Percentiles rank a stretch among this genome's conserved stretches.
phyloP scores from a whole-genome alignment of 2,113 vertebrate genomes.

The Gallinago undulata region DNA sequence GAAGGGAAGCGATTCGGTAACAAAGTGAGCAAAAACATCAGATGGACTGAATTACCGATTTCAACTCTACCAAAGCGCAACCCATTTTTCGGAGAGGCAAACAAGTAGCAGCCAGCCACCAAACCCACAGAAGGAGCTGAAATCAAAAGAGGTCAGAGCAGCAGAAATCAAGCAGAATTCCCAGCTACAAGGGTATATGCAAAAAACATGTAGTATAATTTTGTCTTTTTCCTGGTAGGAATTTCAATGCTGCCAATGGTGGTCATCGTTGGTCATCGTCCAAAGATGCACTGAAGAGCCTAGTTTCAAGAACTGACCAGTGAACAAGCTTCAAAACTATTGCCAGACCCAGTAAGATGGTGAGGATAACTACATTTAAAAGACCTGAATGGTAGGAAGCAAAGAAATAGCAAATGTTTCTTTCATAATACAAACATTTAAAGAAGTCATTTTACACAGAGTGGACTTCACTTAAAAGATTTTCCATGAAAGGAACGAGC shows the following conservation, averaged over 20 bases:
- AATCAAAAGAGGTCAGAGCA: slow-evolving; percentile 44
- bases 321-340: slow-evolving; percentile 35
- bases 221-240: background rate
- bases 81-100: background rate
- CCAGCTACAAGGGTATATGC: background rate
- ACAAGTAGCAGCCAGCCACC: background rate
- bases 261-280: background rate
- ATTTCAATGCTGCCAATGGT: slow-evolving; percentile 28
- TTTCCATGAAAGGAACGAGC: slow-evolving; percentile 68
- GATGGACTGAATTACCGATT: background rate
- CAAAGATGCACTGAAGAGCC: slow-evolving; percentile 12
- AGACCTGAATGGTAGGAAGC: slow-evolving; percentile 66
- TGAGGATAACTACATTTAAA: slow-evolving; percentile 71
- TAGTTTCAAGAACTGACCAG: slow-evolving; percentile 59
- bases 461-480: slow-evolving; percentile 69
- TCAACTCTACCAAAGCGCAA: background rate
- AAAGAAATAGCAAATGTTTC: slow-evolving; percentile 58
- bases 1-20: background rate
- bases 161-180: slow-evolving; percentile 24
- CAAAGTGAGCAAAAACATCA: background rate
- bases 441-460: slow-evolving; percentile 56
- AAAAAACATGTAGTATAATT: background rate
- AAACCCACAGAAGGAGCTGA: slow-evolving; percentile 28
- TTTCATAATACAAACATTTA: slow-evolving; percentile 53
- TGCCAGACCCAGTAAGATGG: slow-evolving; percentile 74